These are phyloP conservation scores for Lithophane socia DNA, from an alignment of 2,888 invertebrate species.

Conservation along the genomic window DNA sequence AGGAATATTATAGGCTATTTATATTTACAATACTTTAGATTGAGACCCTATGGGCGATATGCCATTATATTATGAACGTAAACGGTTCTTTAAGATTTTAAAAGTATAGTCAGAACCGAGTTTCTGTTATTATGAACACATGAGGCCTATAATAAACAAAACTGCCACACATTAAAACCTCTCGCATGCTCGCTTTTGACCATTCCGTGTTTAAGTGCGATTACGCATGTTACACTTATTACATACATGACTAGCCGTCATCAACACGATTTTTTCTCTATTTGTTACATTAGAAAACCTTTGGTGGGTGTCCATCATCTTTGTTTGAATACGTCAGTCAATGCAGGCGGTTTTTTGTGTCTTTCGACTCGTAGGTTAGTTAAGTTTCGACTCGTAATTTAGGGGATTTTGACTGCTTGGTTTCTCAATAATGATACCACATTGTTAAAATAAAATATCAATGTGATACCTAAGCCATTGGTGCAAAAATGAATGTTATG, in stretches of 20 bases:
- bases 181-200: conserved; percentile 54
- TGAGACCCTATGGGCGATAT: not conserved
- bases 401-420: not conserved
- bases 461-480: too few species aligned
- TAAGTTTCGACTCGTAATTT: not conserved
- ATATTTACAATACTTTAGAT: not conserved
- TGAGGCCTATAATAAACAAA: conserved; percentile 28
- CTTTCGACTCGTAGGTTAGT: not conserved
- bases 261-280: conserved; percentile 68
- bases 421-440: not conserved
- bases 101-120: not conserved
- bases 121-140: conserved; percentile 6
- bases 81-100: not conserved
- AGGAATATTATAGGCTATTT: too few species aligned
- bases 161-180: conserved; percentile 36
- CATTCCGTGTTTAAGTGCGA: conserved; percentile 60
- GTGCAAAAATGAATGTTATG: too few species aligned
- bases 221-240: conserved; percentile 64
- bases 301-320: conserved; percentile 64
- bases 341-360: not conserved
- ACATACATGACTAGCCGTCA: conserved; percentile 70
- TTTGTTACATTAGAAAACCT: conserved; percentile 68
- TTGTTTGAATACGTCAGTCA: conserved; percentile 33
- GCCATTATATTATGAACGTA: not conserved
- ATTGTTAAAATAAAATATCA: too few species aligned